Conservation (phyloP, 1,140 invertebrate species). For the Trypoxylus dichotomus region DNA sequence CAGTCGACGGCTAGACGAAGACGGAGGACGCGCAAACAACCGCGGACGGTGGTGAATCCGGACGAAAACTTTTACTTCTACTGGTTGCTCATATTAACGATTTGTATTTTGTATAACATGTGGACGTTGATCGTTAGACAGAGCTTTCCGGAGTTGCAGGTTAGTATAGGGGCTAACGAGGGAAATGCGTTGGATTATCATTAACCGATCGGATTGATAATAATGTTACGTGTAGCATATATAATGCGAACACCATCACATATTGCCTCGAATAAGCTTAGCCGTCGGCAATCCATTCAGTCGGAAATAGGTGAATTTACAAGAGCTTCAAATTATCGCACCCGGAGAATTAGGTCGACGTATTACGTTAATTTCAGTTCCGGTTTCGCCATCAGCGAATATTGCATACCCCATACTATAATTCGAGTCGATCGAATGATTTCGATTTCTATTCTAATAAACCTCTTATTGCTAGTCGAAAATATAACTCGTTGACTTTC, state of each 20-base stretch:
- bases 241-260: background rate
- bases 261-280: background rate
- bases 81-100: constrained; percentile 87
- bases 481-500: too few species aligned
- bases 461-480: too few species aligned
- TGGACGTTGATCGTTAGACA: constrained; percentile 95
- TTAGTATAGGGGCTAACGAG: constrained; percentile 43
- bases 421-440: background rate
- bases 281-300: too few species aligned
- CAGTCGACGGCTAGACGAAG: constrained; percentile 57
- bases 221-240: background rate
- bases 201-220: too few species aligned
- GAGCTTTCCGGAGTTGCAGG: constrained; percentile 89
- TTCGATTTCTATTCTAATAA: too few species aligned
- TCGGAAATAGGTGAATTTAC: too few species aligned
- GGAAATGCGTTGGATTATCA: too few species aligned
- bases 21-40: constrained; percentile 67
- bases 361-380: too few species aligned
- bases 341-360: too few species aligned
- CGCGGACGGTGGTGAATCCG: constrained; percentile 89
- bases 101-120: constrained; percentile 90
- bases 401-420: background rate
- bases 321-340: too few species aligned
- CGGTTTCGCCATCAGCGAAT: background rate
- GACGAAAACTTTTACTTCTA: constrained; percentile 95